Evolutionary conservation across 2,888 invertebrate species (phyloP).

Genomic region (Achlya flavicornis): DNA sequence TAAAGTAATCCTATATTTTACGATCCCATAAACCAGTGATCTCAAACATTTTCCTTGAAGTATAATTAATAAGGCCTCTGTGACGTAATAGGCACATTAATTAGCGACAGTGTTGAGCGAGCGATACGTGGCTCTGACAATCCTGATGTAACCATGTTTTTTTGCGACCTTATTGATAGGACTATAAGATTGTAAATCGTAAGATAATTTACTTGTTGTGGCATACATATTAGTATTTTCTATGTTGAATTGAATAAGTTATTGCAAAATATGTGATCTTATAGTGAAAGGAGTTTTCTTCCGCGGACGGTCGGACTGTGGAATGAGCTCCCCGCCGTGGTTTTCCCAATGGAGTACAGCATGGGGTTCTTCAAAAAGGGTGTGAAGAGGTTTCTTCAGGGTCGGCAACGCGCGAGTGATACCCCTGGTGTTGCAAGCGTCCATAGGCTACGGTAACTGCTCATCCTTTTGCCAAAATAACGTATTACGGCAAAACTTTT

Average conservation of each 20-base stretch:
- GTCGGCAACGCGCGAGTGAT: too few relatives aligned
- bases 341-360: too few relatives aligned
- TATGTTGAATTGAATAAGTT: background rate
- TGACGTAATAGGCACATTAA: constrained; percentile 1
- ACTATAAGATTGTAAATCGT: background rate
- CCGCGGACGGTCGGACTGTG: too few relatives aligned
- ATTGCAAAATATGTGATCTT: background rate
- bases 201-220: background rate
- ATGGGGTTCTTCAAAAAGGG: too few relatives aligned
- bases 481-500: too few relatives aligned
- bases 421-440: too few relatives aligned
- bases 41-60: background rate
- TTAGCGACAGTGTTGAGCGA: background rate
- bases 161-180: background rate
- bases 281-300: too few relatives aligned
- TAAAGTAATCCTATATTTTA: constrained; percentile 2
- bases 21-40: constrained; percentile 4
- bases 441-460: too few relatives aligned
- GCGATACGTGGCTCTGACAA: constrained; percentile 1
- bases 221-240: background rate
- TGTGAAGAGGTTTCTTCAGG: too few relatives aligned
- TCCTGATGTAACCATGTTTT: background rate
- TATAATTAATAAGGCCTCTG: background rate
- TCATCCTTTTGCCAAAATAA: too few relatives aligned
- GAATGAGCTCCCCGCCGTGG: too few relatives aligned